Percentiles rank a stretch among this genome's conserved stretches.
Conservation (phyloP, 2,113 vertebrate genomes). For the Tonatia bakeri region DNA sequence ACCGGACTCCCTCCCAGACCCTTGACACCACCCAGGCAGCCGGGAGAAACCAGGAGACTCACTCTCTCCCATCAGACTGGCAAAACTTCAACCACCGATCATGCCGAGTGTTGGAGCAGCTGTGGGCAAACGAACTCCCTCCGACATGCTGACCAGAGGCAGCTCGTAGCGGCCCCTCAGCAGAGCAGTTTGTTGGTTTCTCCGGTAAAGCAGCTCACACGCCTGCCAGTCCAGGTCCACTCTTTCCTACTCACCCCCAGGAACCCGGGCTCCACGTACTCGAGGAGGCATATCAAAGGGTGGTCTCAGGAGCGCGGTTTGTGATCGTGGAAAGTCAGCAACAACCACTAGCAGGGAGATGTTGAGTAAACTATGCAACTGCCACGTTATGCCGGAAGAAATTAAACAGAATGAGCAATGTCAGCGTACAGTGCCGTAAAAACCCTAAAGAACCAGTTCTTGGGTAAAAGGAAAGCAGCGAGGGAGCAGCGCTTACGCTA, state of each 20-base stretch:
- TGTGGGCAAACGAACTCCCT: neutral
- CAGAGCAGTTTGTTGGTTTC: neutral
- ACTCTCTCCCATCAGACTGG: neutral
- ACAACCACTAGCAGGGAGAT: neutral
- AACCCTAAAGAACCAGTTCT: neutral
- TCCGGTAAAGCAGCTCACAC: neutral
- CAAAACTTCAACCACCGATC: neutral
- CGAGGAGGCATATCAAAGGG: neutral
- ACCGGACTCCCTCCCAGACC: neutral
- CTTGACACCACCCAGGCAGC: neutral
- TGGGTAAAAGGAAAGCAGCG: neutral
- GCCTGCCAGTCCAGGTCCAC: neutral
- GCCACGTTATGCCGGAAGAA: neutral
- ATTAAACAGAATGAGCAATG: neutral
- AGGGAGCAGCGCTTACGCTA: neutral
- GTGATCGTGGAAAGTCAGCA: neutral
- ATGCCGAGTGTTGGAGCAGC: neutral
- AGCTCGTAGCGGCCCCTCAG: fast-evolving
- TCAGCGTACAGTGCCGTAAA: neutral
- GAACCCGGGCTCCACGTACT: neutral
- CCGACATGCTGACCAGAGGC: neutral
- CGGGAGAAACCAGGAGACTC: neutral
- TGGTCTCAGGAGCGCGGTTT: neutral
- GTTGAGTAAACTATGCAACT: neutral
- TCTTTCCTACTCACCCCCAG: neutral